Evolutionary conservation across 2,797 vertebrate species (phyloP).

Genomic region (Malacoctenus gilli): DNA sequence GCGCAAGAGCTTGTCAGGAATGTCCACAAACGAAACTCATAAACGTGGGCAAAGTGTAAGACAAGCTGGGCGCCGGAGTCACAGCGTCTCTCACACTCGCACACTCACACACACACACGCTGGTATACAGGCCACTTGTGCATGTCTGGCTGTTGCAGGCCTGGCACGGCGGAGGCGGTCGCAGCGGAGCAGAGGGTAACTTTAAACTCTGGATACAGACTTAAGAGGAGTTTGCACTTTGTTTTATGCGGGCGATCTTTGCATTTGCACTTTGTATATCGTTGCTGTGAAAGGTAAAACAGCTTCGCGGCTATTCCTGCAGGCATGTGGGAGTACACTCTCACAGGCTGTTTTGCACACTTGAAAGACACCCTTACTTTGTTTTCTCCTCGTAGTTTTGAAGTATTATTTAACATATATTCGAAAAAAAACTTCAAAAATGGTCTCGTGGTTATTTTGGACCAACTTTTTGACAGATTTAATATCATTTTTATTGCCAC

Average conservation of each 20-base stretch:
- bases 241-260: constrained; percentile 25
- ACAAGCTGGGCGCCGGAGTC: constrained; percentile 29
- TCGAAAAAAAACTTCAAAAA: too few relatives aligned
- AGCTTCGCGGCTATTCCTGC: constrained; percentile 11
- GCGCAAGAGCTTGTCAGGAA: constrained; percentile 27
- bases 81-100: constrained; percentile 52
- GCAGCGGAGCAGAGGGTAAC: constrained; percentile 23
- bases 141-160: constrained; percentile 3
- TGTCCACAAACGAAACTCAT: constrained; percentile 35
- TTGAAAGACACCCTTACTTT: constrained; percentile 1
- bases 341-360: constrained; percentile 11
- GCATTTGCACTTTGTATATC: neutral
- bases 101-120: constrained; percentile 37
- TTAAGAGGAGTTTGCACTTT: constrained; percentile 30
- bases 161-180: constrained; percentile 30
- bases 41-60: constrained; percentile 50
- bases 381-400: too few relatives aligned
- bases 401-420: too few relatives aligned
- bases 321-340: neutral
- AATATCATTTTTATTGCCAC: too few relatives aligned
- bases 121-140: constrained; percentile 38
- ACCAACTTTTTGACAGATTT: too few relatives aligned
- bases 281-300: constrained; percentile 10
- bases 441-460: too few relatives aligned
- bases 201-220: constrained; percentile 38